Conservation (phyloP, 2,113 vertebrate genomes). For the Sorex araneus region DNA sequence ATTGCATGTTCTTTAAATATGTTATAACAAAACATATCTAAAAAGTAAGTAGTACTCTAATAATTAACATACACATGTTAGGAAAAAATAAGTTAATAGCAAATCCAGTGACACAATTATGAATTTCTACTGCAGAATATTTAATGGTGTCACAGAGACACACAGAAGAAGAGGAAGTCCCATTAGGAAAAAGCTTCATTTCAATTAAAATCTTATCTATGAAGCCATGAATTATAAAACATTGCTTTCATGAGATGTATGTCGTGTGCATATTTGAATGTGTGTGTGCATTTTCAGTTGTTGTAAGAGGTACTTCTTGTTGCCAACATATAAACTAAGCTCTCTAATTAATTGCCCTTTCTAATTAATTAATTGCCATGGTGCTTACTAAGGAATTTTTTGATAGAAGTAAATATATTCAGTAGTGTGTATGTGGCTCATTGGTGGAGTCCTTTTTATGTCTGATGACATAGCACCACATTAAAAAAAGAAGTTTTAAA, state of each 20-base stretch:
- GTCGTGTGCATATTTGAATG: not conserved
- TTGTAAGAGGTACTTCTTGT: not conserved
- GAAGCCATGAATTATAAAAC: not conserved
- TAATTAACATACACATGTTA: not conserved
- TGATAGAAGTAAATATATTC: not conserved
- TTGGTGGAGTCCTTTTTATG: too few relatives aligned
- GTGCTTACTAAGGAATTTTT: not conserved
- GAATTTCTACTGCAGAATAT: not conserved
- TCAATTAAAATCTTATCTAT: not conserved
- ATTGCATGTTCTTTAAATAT: not conserved
- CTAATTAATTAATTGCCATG: not conserved
- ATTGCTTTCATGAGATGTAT: constrained; percentile 26
- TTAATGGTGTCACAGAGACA: not conserved
- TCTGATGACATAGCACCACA: too few relatives aligned
- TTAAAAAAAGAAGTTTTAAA: too few relatives aligned
- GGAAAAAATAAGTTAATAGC: constrained; percentile 36
- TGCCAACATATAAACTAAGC: not conserved
- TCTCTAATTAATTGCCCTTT: not conserved
- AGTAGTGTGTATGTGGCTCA: too few relatives aligned
- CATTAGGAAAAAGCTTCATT: constrained; percentile 57
- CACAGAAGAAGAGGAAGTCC: not conserved
- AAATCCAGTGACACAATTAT: constrained; percentile 20
- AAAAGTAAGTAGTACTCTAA: not conserved
- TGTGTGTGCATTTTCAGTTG: not conserved
- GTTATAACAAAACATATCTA: not conserved